Evolutionary conservation across 2,888 invertebrate genomes (phyloP).

Genomic region (Aphodius granarius): DNA sequence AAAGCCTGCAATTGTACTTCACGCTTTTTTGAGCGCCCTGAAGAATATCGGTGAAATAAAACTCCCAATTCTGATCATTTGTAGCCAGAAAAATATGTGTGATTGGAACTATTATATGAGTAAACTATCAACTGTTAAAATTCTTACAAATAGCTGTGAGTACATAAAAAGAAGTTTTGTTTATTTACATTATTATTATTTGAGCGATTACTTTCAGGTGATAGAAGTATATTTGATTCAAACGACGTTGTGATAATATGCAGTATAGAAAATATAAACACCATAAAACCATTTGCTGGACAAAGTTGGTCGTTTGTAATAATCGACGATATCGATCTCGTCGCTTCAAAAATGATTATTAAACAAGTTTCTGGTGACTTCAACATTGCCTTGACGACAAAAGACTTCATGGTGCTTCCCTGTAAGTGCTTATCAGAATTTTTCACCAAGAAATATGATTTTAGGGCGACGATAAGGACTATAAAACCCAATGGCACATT

Average conservation of each 20-base stretch:
- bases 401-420: conserved; percentile 19
- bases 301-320: conserved; percentile 17
- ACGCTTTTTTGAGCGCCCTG: conserved; percentile 17
- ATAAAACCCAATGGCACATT: conserved; percentile 20
- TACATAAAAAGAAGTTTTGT: background rate
- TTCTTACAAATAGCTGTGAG: conserved; percentile 18
- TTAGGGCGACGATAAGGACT: conserved; percentile 14
- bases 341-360: conserved; percentile 17
- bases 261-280: conserved; percentile 9
- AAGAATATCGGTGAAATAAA: conserved; percentile 6
- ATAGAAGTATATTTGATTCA: background rate
- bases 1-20: conserved; percentile 11
- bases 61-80: conserved; percentile 17
- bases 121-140: conserved; percentile 1
- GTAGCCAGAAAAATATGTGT: conserved; percentile 13
- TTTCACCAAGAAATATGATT: conserved; percentile 2
- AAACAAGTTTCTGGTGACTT: conserved; percentile 19
- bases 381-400: conserved; percentile 19
- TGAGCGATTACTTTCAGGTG: conserved; percentile 18
- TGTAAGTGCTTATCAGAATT: background rate
- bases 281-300: conserved; percentile 7
- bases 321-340: conserved; percentile 17
- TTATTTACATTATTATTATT: too few relatives aligned
- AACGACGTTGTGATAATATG: background rate
- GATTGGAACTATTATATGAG: conserved; percentile 20